Base-by-base conservation (phyloP, 2,797 vertebrate genomes). In the Neosilurus mollespiculum region DNA sequence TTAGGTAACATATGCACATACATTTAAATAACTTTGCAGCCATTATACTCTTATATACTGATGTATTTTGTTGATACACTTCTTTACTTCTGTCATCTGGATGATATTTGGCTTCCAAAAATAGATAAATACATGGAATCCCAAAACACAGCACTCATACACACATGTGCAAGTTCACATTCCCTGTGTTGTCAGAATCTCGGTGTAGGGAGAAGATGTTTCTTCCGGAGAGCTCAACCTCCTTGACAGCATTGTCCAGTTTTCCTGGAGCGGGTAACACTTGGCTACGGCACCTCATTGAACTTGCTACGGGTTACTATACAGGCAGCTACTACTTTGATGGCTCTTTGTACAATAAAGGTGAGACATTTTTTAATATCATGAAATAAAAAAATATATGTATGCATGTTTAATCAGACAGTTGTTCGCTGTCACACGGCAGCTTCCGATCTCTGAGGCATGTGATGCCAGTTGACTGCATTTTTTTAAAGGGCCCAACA, bases 291-390 rank as follows among this genome's bases (percentile, higher is more conserved):
- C 97, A 99, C 87, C 92, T 99, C 89, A 97, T 99, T 0, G 98
- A 99, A 88, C 96, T 98, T 0, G 95, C 96, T 85, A 98, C 97
- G 0, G 97, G 98, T 78, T 97, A 94, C 95, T 99, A 98, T 89
- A 99, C 98, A 0, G 98, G 98, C 62, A 99, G 98, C 92, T 98
- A 97, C 85, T 99, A 99, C 89, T 99, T 99, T 0, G 98, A 99
- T 0, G 97, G 97, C 87, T 94, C 96, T 0, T 93, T 99, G 24
- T 99, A 98, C 90, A 99, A 97, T 92, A 96, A 97, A 96, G 98
- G 98, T 98, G 89, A 58, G 90, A 59, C 20, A 10, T n/a, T 43
- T 18, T 22, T 49, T 81, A n/a, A n/a, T 14, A 1, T 43, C 30
- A 61, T 0, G 0, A 7, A 20, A 43, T 76, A 59, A 7, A 43